These are phyloP conservation scores for Eupithecia vulgata DNA, from an alignment of 2,888 invertebrate species.

Conservation along the genomic window DNA sequence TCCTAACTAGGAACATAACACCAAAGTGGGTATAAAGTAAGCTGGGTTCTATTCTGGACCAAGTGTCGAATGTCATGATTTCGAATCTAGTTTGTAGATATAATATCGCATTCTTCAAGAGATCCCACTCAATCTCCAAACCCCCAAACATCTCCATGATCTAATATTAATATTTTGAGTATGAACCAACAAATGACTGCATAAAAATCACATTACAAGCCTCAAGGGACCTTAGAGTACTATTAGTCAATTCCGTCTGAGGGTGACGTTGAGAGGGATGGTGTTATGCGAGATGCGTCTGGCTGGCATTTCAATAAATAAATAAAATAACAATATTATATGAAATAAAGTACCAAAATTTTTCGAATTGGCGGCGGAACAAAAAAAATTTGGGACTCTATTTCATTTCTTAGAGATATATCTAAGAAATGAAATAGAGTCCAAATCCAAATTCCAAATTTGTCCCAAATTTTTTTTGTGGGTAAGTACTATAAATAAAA, in stretches of 20 bases:
- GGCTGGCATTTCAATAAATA: too few relatives aligned
- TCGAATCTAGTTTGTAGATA: neutral
- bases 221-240: constrained; percentile 30
- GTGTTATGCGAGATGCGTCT: constrained; percentile 28
- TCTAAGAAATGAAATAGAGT: too few relatives aligned
- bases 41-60: neutral
- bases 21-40: too few relatives aligned
- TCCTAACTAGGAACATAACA: too few relatives aligned
- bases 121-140: neutral
- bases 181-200: constrained; percentile 40
- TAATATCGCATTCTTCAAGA: neutral
- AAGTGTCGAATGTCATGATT: neutral
- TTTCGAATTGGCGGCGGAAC: too few relatives aligned
- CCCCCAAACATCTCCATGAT: constrained; percentile 4
- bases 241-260: constrained; percentile 47
- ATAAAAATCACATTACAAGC: constrained; percentile 41
- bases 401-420: too few relatives aligned
- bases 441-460: too few relatives aligned
- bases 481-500: too few relatives aligned
- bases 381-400: too few relatives aligned
- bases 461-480: too few relatives aligned
- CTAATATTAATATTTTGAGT: constrained; percentile 32
- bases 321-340: too few relatives aligned
- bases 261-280: constrained; percentile 42
- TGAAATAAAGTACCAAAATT: too few relatives aligned